A percentile compares a stretch with the other conserved stretches of the same genome.
phyloP scores from a whole-genome alignment of 2,888 invertebrate genomes.

The Barypeithes pellucidus region DNA sequence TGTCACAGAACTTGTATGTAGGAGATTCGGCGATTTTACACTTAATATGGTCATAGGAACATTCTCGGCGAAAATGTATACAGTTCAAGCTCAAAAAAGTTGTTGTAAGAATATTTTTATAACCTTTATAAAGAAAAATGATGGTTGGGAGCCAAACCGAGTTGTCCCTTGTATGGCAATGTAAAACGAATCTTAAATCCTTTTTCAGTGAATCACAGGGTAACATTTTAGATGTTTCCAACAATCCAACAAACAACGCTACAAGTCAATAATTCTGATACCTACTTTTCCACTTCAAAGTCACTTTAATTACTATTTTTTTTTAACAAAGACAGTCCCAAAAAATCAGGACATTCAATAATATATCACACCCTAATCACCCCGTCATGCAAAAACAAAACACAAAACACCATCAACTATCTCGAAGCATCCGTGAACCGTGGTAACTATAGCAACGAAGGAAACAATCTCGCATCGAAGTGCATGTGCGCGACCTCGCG shows the following conservation, averaged over 20 bases:
- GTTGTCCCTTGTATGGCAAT: no score
- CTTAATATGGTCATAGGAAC: no score
- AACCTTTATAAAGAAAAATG: no score
- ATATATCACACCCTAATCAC: conserved; percentile 19
- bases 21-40: no score
- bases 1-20: no score
- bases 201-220: no score
- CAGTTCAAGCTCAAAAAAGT: no score
- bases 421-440: conserved; percentile 16
- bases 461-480: conserved; percentile 24
- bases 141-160: no score
- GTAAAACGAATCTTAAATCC: no score
- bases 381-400: conserved; percentile 6
- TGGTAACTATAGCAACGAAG: conserved; percentile 25
- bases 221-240: not conserved
- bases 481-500: conserved; percentile 24
- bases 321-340: not conserved
- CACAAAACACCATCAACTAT: conserved; percentile 1
- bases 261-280: not conserved
- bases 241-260: conserved; percentile 1
- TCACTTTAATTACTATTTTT: not conserved
- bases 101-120: no score
- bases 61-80: no score
- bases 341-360: not conserved
- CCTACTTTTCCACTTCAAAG: not conserved